Evolutionary conservation across 2,113 vertebrate genomes (phyloP).

Genomic region (Poicephalus meyeri): DNA sequence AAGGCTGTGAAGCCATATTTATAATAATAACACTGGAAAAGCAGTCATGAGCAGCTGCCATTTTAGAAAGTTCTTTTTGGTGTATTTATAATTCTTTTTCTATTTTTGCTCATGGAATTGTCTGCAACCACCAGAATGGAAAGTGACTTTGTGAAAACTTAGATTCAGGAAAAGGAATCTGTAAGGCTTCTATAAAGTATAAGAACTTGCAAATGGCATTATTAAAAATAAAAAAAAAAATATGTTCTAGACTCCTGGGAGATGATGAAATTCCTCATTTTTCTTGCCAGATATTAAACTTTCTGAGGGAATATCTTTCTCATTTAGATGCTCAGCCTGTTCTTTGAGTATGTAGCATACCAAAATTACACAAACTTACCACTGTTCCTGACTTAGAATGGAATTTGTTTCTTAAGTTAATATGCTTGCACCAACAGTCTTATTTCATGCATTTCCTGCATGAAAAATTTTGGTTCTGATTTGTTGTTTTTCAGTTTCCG

Average conservation of each 20-base stretch:
- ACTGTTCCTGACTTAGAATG: not conserved
- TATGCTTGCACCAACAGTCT: constrained; percentile 24
- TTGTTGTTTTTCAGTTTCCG: constrained; percentile 34
- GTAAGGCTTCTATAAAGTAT: not conserved
- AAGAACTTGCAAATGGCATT: not conserved
- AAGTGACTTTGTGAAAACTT: constrained; percentile 71
- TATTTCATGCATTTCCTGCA: constrained; percentile 4
- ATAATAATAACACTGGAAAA: constrained; percentile 47
- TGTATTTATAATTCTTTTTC: not conserved
- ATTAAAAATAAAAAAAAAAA: not conserved
- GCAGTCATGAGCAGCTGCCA: constrained; percentile 31
- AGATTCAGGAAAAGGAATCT: constrained; percentile 20
- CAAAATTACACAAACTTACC: not conserved
- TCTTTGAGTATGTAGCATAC: not conserved
- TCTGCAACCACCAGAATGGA: constrained; percentile 66
- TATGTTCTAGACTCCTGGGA: constrained; percentile 18
- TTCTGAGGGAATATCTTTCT: constrained; percentile 11
- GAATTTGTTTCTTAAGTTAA: constrained; percentile 19
- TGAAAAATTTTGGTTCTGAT: constrained; percentile 44
- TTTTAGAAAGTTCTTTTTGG: constrained; percentile 25
- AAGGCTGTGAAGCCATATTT: not conserved
- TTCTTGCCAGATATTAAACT: not conserved
- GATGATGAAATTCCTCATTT: not conserved
- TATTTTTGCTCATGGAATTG: constrained; percentile 52
- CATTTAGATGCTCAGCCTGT: not conserved